These are phyloP conservation scores for Polymixis flavicincta DNA, from an alignment of 2,888 invertebrate species.

Conservation along the genomic window DNA sequence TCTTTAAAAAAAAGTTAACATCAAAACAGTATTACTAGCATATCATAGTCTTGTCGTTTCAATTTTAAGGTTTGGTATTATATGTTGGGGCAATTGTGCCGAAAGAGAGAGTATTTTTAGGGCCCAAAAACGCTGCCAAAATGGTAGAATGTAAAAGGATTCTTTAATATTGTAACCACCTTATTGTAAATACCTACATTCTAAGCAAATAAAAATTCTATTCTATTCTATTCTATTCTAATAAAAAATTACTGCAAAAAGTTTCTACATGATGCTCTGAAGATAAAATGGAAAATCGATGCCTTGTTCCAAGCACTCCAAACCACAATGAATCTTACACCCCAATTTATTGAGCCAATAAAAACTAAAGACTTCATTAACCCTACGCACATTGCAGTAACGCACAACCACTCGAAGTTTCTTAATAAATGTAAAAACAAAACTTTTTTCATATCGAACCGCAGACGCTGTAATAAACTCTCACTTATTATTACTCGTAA, in stretches of 20 bases:
- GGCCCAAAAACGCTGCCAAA: too few relatives aligned
- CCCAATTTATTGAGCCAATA: constrained; percentile 35
- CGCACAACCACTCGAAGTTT: constrained; percentile 52
- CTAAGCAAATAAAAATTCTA: too few relatives aligned
- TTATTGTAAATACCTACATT: too few relatives aligned
- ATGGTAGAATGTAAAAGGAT: too few relatives aligned
- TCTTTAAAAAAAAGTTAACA: too few relatives aligned
- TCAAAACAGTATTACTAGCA: too few relatives aligned
- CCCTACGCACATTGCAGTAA: constrained; percentile 18
- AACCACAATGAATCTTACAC: constrained; percentile 16
- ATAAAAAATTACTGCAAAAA: constrained; percentile 6
- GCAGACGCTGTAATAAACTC: constrained; percentile 65
- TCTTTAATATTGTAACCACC: too few relatives aligned
- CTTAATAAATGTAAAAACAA: constrained; percentile 63
- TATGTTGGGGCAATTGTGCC: too few relatives aligned
- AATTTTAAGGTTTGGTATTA: too few relatives aligned
- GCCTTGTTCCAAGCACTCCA: neutral
- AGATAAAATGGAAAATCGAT: constrained; percentile 31
- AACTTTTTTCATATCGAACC: constrained; percentile 79
- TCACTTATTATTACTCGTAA: constrained; percentile 70
- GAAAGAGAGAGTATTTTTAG: too few relatives aligned
- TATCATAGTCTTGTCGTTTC: too few relatives aligned
- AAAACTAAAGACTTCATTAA: constrained; percentile 51
- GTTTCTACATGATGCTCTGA: neutral
- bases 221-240: too few relatives aligned